These are phyloP conservation scores for Anabacerthia variegaticeps DNA, from an alignment of 2,797 vertebrate genomes.

Conservation along the genomic window DNA sequence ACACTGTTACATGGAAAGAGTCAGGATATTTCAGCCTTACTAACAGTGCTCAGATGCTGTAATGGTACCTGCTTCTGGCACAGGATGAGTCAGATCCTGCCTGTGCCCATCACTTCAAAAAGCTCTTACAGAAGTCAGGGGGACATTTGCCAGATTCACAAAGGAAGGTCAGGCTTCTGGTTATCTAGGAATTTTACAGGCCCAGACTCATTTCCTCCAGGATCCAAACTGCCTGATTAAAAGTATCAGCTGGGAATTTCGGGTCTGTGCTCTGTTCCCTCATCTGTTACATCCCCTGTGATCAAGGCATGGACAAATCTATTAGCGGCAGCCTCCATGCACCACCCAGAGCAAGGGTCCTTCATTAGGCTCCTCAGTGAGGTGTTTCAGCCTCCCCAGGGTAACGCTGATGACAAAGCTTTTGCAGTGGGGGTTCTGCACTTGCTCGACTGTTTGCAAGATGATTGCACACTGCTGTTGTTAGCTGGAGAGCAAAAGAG, in stretches of 20 bases:
- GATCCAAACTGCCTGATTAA: background rate
- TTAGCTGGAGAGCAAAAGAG: background rate
- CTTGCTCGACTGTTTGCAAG: background rate
- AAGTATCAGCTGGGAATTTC: background rate
- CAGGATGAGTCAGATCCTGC: conserved; percentile 6
- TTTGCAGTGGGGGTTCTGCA: background rate
- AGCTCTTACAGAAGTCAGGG: background rate
- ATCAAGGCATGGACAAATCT: background rate
- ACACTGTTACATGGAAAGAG: background rate
- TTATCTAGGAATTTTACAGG: conserved; percentile 17
- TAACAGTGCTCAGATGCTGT: background rate
- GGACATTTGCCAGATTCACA: background rate
- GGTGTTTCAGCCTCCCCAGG: background rate
- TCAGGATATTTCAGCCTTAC: background rate
- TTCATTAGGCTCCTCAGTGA: background rate
- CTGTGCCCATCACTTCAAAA: background rate
- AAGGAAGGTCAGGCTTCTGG: background rate
- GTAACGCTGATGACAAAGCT: background rate
- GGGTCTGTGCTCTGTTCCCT: background rate
- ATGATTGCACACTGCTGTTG: background rate
- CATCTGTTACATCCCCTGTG: background rate
- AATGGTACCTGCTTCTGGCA: background rate
- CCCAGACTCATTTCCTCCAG: conserved; percentile 44
- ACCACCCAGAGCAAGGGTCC: background rate
- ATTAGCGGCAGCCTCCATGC: background rate